Percentiles rank a stretch among this genome's conserved stretches.
These are phyloP conservation scores for Pangasianodon hypophthalmus DNA, from an alignment of 2,113 vertebrate genomes.

Conservation along the genomic window DNA sequence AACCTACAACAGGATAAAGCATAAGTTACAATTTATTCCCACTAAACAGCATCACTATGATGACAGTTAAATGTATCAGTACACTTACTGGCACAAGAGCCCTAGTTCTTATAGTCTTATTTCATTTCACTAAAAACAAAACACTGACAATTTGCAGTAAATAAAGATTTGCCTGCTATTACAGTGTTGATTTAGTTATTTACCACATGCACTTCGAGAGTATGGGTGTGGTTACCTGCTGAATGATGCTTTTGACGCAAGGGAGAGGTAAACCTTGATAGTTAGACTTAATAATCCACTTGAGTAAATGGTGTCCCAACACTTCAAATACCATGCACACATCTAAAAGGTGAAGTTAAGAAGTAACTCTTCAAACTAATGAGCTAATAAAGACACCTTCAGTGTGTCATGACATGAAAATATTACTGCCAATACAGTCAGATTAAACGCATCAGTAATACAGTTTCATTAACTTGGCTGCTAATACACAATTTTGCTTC, in stretches of 20 bases:
- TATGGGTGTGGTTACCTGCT: slow-evolving; percentile 75
- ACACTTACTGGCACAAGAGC: background rate
- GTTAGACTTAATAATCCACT: slow-evolving; percentile 99
- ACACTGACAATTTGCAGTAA: background rate
- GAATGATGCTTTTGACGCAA: slow-evolving; percentile 95
- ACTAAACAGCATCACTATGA: background rate
- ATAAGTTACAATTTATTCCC: background rate
- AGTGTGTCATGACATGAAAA: background rate
- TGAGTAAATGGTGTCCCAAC: slow-evolving; percentile 93
- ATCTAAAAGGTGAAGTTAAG: slow-evolving; percentile 82
- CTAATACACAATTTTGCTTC: background rate
- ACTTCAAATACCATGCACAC: slow-evolving; percentile 99
- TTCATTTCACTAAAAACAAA: background rate
- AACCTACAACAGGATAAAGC: slow-evolving; percentile 72
- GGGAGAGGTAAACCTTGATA: slow-evolving; percentile 94
- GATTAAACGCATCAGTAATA: background rate
- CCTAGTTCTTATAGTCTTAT: background rate
- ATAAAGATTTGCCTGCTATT: background rate
- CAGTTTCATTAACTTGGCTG: background rate
- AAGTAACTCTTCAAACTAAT: slow-evolving; percentile 35
- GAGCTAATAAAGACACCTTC: background rate
- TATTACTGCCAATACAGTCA: background rate
- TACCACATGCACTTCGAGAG: background rate
- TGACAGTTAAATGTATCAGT: background rate
- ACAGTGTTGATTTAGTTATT: background rate